phyloP scores from a whole-genome alignment of 2,888 invertebrate genomes.

The Dendrolimus pini region DNA sequence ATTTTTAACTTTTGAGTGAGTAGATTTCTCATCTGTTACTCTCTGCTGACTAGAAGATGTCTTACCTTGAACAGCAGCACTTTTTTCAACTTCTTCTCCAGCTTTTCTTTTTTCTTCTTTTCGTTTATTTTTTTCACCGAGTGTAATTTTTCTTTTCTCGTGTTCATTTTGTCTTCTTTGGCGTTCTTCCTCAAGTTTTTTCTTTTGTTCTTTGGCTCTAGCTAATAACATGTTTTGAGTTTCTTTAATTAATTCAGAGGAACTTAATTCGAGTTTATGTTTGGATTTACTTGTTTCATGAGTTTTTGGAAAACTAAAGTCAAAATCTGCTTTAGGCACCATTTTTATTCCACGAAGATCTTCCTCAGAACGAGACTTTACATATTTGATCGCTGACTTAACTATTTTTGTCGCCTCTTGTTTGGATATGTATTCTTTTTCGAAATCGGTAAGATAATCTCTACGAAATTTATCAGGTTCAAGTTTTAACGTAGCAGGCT shows the following conservation, averaged over 20 bases:
- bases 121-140: conserved; percentile 14
- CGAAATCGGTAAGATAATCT: neutral
- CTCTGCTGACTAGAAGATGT: neutral
- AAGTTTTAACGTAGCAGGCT: neutral
- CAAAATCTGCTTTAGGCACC: conserved; percentile 19
- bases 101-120: conserved; percentile 8
- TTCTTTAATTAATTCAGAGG: conserved; percentile 41
- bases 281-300: conserved; percentile 6
- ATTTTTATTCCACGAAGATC: neutral
- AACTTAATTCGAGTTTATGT: conserved; percentile 22
- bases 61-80: neutral
- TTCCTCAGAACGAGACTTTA: conserved; percentile 21
- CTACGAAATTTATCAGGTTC: neutral
- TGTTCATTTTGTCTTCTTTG: conserved; percentile 12
- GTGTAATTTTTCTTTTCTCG: conserved; percentile 11
- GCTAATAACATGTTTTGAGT: conserved; percentile 28
- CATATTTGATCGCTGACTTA: neutral
- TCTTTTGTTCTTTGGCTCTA: conserved; percentile 19
- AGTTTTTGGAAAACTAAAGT: conserved; percentile 35
- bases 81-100: conserved; percentile 4
- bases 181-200: conserved; percentile 7
- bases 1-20: too few species aligned
- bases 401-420: neutral
- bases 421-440: neutral
- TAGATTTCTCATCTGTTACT: neutral